Evolutionary conservation across 1,140 invertebrate genomes (phyloP), one percentile per base, ranked within the genome.

Genomic region (Monomorium pharaonis): DNA sequence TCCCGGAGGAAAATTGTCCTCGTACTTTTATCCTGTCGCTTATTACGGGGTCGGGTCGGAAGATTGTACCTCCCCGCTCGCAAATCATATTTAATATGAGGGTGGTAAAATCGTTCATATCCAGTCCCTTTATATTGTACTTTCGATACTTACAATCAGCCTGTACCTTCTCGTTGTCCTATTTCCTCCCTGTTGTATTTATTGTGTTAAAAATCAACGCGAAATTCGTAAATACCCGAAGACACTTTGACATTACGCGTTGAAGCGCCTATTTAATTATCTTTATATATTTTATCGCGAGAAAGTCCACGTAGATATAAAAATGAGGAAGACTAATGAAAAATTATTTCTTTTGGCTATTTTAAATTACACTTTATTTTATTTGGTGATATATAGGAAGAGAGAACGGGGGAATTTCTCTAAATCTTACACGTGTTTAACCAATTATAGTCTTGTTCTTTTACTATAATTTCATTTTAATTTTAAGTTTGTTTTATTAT

Each of bases 21-120:
- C 78, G 37, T 83, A 74, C 78, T 83, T 83, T 83, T 42, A 72
- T 72, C 78, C 37, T 54, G 37, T 54, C 37, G 78, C 67, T 81
- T 81, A 72, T 83, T 72, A 74, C 21, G 58, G 51, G 54, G 5
- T 37, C 67, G 27, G 54, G 51, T 33, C 67, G 78, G 67, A 47
- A 83, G 65, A 51, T 58, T 21, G 78, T 58, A 69, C 37, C 21
- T 47, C 33, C 51, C 44, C 49, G 67, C 42, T n/a, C 37, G 78
- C 70, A 83, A 83, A 83, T 83, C 67, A 83, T 72, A 72, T 81
- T 81, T 81, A 67, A 67, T 67, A 67, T 24, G 63, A 83, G 14
- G 37, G n/a, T 54, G 33, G 18, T 72, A 54, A 74, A 70, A 83
- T 24, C 77, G 49, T 30, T 80, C 21, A 63, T 37, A 51, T 54